Percentiles rank a stretch among this genome's conserved stretches.
phyloP scores from a whole-genome alignment of 2,888 invertebrate species.

The Drosophila gaucha region DNA sequence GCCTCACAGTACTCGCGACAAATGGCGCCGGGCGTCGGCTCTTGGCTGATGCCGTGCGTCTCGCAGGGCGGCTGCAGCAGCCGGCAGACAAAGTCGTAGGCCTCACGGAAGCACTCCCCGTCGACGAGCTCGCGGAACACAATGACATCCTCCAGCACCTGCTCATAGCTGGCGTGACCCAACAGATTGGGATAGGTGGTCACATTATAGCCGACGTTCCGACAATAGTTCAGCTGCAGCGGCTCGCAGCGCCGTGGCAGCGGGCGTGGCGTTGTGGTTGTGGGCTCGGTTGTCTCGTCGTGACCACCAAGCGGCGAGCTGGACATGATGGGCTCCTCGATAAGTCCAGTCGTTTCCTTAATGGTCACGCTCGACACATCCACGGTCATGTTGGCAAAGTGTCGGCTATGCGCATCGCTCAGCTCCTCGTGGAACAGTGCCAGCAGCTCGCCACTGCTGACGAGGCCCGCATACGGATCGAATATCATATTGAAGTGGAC shows the following conservation, averaged over 20 bases:
- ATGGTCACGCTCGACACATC: constrained; percentile 88
- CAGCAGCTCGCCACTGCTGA: constrained; percentile 88
- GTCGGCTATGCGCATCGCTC: constrained; percentile 86
- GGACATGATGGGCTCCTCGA: constrained; percentile 84
- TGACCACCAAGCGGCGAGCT: constrained; percentile 83
- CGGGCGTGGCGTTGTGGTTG: constrained; percentile 86
- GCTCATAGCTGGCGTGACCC: constrained; percentile 87
- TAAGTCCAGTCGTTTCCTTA: constrained; percentile 85
- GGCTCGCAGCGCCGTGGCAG: constrained; percentile 89
- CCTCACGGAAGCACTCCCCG: constrained; percentile 94
- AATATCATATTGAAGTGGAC: constrained; percentile 95
- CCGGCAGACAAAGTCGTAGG: constrained; percentile 95
- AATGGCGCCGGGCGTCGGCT: constrained; percentile 82
- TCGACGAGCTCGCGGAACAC: constrained; percentile 94
- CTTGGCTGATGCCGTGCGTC: constrained; percentile 87
- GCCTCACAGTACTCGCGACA: constrained; percentile 94
- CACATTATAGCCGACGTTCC: constrained; percentile 90
- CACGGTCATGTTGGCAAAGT: constrained; percentile 88
- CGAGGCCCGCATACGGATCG: constrained; percentile 90
- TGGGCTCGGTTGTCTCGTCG: constrained; percentile 83
- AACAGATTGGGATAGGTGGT: constrained; percentile 93
- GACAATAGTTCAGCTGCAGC: constrained; percentile 89
- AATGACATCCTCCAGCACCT: constrained; percentile 91
- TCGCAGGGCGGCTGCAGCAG: constrained; percentile 93
- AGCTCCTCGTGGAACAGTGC: constrained; percentile 89